A percentile compares a stretch with the other conserved stretches of the same genome.
Evolutionary conservation across 1,140 invertebrate genomes (phyloP).

Genomic region (Drosophila neocordata): DNA sequence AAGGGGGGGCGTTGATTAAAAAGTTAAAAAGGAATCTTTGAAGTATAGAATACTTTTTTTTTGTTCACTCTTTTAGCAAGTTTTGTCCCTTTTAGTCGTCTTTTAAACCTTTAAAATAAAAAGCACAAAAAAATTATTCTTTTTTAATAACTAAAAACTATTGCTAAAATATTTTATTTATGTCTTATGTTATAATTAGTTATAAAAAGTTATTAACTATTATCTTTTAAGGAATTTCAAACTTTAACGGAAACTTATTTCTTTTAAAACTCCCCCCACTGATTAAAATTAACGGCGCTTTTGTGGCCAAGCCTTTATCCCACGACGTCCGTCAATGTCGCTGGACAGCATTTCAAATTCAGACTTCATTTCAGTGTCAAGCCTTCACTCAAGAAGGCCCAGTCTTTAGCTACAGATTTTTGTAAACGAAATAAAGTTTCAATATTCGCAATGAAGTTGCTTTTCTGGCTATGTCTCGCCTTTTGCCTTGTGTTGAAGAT

Average conservation of each 20-base stretch:
- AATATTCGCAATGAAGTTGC: conserved; percentile 26
- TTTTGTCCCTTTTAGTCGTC: too few species aligned
- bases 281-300: background rate
- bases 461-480: conserved; percentile 22
- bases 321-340: background rate
- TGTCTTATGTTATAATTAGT: too few species aligned
- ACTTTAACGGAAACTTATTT: too few species aligned
- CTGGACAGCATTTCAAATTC: conserved; percentile 2
- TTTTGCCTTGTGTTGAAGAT: conserved; percentile 22
- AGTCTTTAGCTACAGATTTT: conserved; percentile 14
- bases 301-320: background rate
- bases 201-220: too few species aligned
- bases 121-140: too few species aligned
- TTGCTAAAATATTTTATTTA: too few species aligned
- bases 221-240: too few species aligned
- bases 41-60: too few species aligned
- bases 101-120: too few species aligned
- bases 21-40: too few species aligned
- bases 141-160: too few species aligned
- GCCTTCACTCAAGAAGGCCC: conserved; percentile 15
- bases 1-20: background rate
- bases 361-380: conserved; percentile 34
- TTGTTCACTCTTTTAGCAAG: too few species aligned
- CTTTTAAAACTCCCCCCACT: background rate
- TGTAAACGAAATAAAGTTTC: conserved; percentile 23